Evolutionary conservation across 2,888 invertebrate genomes (phyloP), one percentile per base, ranked within the genome.

Genomic region (Eristalinus sepulchralis): DNA sequence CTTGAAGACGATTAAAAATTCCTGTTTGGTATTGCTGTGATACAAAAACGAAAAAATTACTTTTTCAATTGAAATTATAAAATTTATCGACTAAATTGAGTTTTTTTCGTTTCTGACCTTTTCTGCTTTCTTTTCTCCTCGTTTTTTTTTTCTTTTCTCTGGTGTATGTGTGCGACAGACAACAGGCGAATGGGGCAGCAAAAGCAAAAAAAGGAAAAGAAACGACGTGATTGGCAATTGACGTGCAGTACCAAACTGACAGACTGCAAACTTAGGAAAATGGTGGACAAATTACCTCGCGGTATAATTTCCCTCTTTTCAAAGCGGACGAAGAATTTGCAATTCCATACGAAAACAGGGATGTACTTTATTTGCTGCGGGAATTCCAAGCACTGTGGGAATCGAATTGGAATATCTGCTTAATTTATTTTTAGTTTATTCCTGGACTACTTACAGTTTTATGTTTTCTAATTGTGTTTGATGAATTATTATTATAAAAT

Each of bases 211-310:
- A 86, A 86, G 78, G 86, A 83, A 86, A 86, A 86, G 86, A 86
- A 89, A 89, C 89, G 89, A 89, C 88, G 88, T 89, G 89, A 89
- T 90, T 88, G 89, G 90, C 89, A 90, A 90, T 90, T 89, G 88
- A 89, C 89, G 89, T 89, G 90, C 90, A 90, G 88, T 89, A 90
- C 90, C 90, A 89, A 90, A 89, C 88, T 88, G 89, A 88, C 89
- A 89, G 88, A 85, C 79, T 70, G 73, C 70, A 55, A 70, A 71
- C 67, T 86, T 70, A 63, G 78, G 83, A 86, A 86, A 86, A 86
- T 86, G 86, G 86, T 83, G 86, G 86, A 86, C 66, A 83, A 86
- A 67, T 63, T 78, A 83, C 86, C 86, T 86, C 82, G 83, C 82
- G 70, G 75, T 78, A 57, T 47, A 85, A 86, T 63, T 73, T 77